phyloP scores from a whole-genome alignment of 2,888 invertebrate genomes.

The Entomobrya proxima region DNA sequence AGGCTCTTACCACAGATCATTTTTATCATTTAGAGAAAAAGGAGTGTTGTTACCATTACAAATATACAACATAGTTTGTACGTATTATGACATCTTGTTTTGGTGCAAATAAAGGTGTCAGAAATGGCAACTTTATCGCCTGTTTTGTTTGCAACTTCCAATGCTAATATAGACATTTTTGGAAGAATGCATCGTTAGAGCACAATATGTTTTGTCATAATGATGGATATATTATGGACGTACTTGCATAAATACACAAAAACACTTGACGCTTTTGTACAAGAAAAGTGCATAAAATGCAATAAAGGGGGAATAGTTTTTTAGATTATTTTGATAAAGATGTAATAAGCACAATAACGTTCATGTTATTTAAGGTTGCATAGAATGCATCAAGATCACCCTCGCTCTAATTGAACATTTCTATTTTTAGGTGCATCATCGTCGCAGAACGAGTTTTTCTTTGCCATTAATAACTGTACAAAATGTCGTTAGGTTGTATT shows the following conservation, averaged over 20 bases:
- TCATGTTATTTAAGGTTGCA: too few relatives aligned
- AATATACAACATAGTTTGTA: background rate
- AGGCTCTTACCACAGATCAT: too few relatives aligned
- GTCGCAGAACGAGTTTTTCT: too few relatives aligned
- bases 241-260: background rate
- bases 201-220: background rate
- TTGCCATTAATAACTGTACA: too few relatives aligned
- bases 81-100: background rate
- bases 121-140: background rate
- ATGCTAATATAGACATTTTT: background rate
- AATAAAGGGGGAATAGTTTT: background rate
- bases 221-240: background rate
- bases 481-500: too few relatives aligned
- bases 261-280: too few relatives aligned
- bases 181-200: background rate
- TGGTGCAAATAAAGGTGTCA: slow-evolving; percentile 11
- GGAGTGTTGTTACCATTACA: background rate
- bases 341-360: background rate
- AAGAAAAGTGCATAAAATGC: slow-evolving; percentile 24
- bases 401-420: too few relatives aligned
- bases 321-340: background rate
- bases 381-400: too few relatives aligned
- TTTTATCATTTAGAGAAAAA: background rate
- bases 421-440: too few relatives aligned
- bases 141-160: background rate